These are phyloP conservation scores for Listronotus oregonensis DNA, from an alignment of 1,140 invertebrate genomes.

Conservation along the genomic window DNA sequence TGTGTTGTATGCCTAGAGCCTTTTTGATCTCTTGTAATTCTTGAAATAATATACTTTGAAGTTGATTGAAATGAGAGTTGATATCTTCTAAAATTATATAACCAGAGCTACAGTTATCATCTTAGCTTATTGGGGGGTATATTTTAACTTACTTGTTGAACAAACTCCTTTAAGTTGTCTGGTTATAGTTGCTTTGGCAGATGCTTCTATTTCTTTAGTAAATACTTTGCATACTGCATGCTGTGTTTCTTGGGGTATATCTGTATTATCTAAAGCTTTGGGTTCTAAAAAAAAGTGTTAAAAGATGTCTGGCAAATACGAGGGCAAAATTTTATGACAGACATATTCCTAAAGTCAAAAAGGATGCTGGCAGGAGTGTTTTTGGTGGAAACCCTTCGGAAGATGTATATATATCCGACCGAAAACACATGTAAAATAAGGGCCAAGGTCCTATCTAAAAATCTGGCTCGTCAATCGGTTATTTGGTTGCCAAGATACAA, in stretches of 20 bases:
- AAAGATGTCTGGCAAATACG: too few species aligned
- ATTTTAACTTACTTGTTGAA: constrained; percentile 58
- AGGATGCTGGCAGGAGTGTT: too few species aligned
- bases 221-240: constrained; percentile 61
- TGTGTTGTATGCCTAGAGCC: constrained; percentile 15
- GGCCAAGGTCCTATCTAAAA: too few species aligned
- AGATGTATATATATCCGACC: too few species aligned
- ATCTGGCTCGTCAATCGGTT: too few species aligned
- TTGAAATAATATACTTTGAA: constrained; percentile 33
- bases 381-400: too few species aligned
- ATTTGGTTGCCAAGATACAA: too few species aligned
- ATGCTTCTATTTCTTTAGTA: constrained; percentile 60
- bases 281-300: not conserved
- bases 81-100: constrained; percentile 34
- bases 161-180: constrained; percentile 61
- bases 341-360: too few species aligned
- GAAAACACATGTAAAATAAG: too few species aligned
- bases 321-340: too few species aligned
- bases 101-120: too few species aligned
- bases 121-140: too few species aligned
- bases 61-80: constrained; percentile 26
- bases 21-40: constrained; percentile 38
- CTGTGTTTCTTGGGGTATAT: constrained; percentile 50
- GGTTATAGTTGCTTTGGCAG: constrained; percentile 62
- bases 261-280: constrained; percentile 15